A percentile compares a stretch with the other conserved stretches of the same genome.
Evolutionary conservation across 2,113 vertebrate genomes (phyloP).

Genomic region (Anser cygnoides): DNA sequence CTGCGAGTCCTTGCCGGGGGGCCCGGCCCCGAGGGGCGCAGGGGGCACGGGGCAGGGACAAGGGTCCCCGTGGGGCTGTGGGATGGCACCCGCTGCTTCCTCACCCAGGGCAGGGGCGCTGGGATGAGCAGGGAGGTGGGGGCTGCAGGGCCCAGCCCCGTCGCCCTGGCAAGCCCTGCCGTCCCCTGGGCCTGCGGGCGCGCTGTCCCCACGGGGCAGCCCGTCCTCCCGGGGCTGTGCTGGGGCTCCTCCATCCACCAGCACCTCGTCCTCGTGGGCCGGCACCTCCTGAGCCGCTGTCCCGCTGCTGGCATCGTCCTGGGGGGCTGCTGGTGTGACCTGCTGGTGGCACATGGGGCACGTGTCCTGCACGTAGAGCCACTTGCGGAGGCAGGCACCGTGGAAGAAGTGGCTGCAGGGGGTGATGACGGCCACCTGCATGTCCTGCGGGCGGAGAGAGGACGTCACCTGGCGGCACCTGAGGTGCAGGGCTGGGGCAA

Average conservation of each 20-base stretch:
- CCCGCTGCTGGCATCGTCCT: not conserved
- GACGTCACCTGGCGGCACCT: not conserved
- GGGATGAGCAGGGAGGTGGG: accelerated
- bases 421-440: constrained; percentile 83
- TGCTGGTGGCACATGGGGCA: constrained; percentile 88
- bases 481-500: not conserved
- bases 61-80: accelerated
- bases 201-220: accelerated
- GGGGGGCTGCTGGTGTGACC: not conserved
- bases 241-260: accelerated
- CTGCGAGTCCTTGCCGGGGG: not conserved
- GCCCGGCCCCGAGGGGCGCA: too few species aligned
- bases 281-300: not conserved
- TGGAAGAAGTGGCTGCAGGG: constrained; percentile 87
- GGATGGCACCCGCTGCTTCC: not conserved
- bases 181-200: not conserved
- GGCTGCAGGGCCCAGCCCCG: accelerated
- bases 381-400: constrained; percentile 84
- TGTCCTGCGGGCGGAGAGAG: constrained; percentile 74
- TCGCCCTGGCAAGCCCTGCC: accelerated
- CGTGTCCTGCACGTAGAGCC: constrained; percentile 88
- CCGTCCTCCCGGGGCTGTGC: not conserved
- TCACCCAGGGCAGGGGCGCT: accelerated
- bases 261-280: not conserved
- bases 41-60: not conserved